phyloP scores from a whole-genome alignment of 2,797 vertebrate species.

The Enteromius afrohamiltoni region DNA sequence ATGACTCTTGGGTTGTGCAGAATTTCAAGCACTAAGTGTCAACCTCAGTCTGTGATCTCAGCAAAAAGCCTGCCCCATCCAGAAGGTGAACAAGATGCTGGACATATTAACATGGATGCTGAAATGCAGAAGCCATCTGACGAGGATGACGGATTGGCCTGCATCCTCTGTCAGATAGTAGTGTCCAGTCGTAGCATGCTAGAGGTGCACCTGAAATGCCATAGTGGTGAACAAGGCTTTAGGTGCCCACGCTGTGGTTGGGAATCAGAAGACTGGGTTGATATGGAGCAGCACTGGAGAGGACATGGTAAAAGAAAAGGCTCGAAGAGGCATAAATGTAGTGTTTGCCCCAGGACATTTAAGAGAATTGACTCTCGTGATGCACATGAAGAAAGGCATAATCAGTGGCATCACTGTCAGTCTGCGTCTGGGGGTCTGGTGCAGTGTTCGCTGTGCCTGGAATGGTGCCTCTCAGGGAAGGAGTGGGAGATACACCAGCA shows the following conservation, averaged over 20 bases:
- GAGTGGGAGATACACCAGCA: constrained; percentile 58
- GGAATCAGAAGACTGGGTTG: constrained; percentile 61
- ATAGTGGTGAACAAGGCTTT: constrained; percentile 62
- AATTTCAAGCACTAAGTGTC: constrained; percentile 66
- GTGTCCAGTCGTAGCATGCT: constrained; percentile 48
- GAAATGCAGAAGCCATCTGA: constrained; percentile 49
- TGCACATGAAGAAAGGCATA: constrained; percentile 53
- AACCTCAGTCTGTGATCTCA: constrained; percentile 28
- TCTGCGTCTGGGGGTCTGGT: constrained; percentile 31
- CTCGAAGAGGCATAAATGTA: constrained; percentile 52
- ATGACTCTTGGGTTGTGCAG: constrained; percentile 73
- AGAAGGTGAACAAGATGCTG: constrained; percentile 10
- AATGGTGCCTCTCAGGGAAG: constrained; percentile 56
- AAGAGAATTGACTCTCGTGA: constrained; percentile 56
- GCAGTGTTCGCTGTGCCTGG: constrained; percentile 50
- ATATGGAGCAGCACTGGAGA: constrained; percentile 72
- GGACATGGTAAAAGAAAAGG: constrained; percentile 43
- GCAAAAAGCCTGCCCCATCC: background rate
- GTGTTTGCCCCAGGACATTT: constrained; percentile 57
- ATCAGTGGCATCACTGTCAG: constrained; percentile 23
- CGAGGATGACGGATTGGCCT: constrained; percentile 56
- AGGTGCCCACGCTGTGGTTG: constrained; percentile 65
- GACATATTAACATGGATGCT: constrained; percentile 45
- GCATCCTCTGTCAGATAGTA: constrained; percentile 39
- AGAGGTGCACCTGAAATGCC: constrained; percentile 62